A percentile compares a stretch with the other conserved stretches of the same genome.
These are phyloP conservation scores for Chionis minor DNA, from an alignment of 2,113 vertebrate genomes.

Conservation along the genomic window DNA sequence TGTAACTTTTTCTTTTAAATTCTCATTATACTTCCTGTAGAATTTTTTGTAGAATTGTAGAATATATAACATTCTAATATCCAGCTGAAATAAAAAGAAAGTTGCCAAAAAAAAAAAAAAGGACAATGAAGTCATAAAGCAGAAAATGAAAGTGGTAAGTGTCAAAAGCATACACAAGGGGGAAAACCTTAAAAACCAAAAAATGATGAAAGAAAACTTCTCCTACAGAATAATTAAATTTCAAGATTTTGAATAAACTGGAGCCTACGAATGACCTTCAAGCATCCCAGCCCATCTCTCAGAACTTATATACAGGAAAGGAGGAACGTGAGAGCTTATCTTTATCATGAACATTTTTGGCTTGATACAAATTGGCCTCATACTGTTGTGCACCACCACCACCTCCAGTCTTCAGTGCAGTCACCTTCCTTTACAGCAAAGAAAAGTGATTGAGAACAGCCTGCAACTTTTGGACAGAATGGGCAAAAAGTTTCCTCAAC, in stretches of 20 bases:
- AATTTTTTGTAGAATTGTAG: background rate
- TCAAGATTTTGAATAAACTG: conserved; percentile 38
- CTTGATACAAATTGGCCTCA: background rate
- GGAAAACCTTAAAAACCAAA: conserved; percentile 60
- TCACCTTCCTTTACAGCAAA: background rate
- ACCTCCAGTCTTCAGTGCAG: conserved; percentile 20
- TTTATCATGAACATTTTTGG: conserved; percentile 16
- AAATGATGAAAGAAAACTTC: conserved; percentile 59
- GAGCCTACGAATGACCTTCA: background rate
- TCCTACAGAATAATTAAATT: conserved; percentile 12
- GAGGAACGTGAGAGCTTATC: background rate
- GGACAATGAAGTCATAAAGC: conserved; percentile 44
- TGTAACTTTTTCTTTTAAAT: background rate
- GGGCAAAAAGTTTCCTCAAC: background rate
- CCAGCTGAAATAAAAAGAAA: conserved; percentile 3
- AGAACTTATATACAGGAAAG: background rate
- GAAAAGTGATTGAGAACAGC: background rate
- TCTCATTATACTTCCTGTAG: background rate
- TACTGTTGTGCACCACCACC: background rate
- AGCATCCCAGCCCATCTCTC: background rate
- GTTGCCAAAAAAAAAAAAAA: background rate
- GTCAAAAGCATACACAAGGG: conserved; percentile 14
- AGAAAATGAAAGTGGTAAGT: conserved; percentile 64
- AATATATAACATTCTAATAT: background rate
- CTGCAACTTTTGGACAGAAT: conserved; percentile 38